Evolutionary conservation across 2,797 vertebrate genomes (phyloP), one percentile per base, ranked within the genome.

Genomic region (Hirundo rustica): DNA sequence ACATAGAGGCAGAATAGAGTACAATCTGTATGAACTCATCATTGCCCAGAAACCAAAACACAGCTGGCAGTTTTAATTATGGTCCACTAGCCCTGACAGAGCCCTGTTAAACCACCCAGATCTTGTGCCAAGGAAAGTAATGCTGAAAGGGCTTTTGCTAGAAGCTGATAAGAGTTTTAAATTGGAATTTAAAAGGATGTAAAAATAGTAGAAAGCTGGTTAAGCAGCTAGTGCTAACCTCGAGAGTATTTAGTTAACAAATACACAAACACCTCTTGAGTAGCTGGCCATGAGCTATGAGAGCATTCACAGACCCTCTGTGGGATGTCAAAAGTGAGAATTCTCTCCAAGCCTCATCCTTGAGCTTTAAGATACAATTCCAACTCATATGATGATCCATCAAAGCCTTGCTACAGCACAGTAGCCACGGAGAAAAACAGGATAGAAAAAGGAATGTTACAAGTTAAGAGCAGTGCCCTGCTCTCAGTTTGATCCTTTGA

Each of bases 41-140:
- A 62, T 7, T 81, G 54, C 44, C 66, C 80, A 68, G 77, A 79
- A 86, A 47, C 25, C 47, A 72, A 92, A 95, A 85, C 11, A 80
- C 88, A 95, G 90, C 90, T 92, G 83, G 70, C 50, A 81, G 38
- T 40, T 57, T 60, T 90, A 61, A 88, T 83, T 85, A 90, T 10
- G 85, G 72, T 11, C 26, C 53, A n/a, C 72, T 15, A 73, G 55
- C 32, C 42, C 76, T 83, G 48, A 34, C 20, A 74, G 42, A 17
- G 26, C 32, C 42, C 54, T 57, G 32, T 42, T 71, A 67, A 91
- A 83, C 16, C 65, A 58, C 19, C 2, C 18, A 13, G 53, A 21
- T 70, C 34, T 29, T 4, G 19, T 66, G 71, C 64, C 88, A 85
- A 53, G 27, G 5, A 72, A 85, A 88, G 15, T 2, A 74, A 60